These are phyloP conservation scores for Drosophila mauritiana DNA, from an alignment of 1,140 invertebrate species.

Conservation along the genomic window DNA sequence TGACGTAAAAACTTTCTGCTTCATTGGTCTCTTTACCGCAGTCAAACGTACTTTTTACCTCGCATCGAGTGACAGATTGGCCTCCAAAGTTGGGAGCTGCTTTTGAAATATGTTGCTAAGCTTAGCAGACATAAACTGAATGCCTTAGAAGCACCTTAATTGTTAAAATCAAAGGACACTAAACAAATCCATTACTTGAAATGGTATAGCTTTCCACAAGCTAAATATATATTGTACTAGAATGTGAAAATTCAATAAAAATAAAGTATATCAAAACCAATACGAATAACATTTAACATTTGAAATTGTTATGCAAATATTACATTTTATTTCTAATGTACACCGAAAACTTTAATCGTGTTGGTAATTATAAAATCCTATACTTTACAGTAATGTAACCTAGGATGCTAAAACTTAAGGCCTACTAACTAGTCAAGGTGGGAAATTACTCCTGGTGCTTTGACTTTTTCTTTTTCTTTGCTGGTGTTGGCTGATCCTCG, in stretches of 20 bases:
- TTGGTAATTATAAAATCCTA: slow-evolving; percentile 39
- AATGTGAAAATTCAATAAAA: no score
- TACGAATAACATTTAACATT: not conserved
- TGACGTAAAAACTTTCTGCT: slow-evolving; percentile 58
- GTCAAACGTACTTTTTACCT: slow-evolving; percentile 19
- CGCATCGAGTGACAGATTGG: slow-evolving; percentile 33
- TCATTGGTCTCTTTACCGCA: slow-evolving; percentile 35
- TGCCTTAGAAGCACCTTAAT: not conserved
- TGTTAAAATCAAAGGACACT: not conserved
- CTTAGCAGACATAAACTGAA: not conserved
- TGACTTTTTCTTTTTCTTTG: slow-evolving; percentile 79
- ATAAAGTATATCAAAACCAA: not conserved
- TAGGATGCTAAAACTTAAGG: slow-evolving; percentile 48
- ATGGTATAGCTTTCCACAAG: no score
- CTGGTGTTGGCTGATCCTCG: slow-evolving; percentile 47
- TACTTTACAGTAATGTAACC: slow-evolving; percentile 40
- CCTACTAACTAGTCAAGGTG: slow-evolving; percentile 40
- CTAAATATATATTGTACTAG: no score
- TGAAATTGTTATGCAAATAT: slow-evolving; percentile 21
- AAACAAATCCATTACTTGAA: no score
- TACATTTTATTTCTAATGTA: slow-evolving; percentile 78
- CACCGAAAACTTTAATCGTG: slow-evolving; percentile 43
- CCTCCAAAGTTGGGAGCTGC: slow-evolving; percentile 12
- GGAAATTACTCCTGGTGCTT: slow-evolving; percentile 59
- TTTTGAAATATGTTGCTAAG: not conserved